Evolutionary conservation across 2,888 invertebrate species (phyloP).

Genomic region (Brachylomia viminalis): DNA sequence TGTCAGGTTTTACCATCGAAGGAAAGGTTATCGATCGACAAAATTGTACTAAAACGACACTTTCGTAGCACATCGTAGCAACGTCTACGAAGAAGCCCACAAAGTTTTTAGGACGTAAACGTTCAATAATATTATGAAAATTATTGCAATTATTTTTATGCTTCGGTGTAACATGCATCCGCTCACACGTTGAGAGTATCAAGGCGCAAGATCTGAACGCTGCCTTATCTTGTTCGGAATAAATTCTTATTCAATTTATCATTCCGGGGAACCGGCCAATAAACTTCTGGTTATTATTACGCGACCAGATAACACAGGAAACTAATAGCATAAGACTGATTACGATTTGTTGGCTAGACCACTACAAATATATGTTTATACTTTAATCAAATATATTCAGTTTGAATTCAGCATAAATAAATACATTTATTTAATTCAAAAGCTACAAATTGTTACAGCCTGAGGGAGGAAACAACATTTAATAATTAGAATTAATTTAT

Average conservation of each 20-base stretch:
- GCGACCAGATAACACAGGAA: conserved; percentile 81
- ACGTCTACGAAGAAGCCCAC: conserved; percentile 26
- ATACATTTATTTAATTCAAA: conserved; percentile 42
- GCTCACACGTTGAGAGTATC: conserved; percentile 82
- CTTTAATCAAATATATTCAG: conserved; percentile 44
- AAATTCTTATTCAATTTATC: conserved; percentile 90
- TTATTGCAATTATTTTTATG: conserved; percentile 46
- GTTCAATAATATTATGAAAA: conserved; percentile 10
- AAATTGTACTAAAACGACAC: background rate
- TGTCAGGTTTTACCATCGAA: background rate
- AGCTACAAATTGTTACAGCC: conserved; percentile 64
- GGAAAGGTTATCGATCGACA: background rate
- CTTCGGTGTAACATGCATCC: conserved; percentile 68
- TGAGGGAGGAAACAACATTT: conserved; percentile 77
- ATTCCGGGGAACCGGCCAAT: conserved; percentile 81
- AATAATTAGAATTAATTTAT: conserved; percentile 90
- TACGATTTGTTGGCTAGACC: conserved; percentile 61
- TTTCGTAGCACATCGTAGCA: conserved; percentile 32
- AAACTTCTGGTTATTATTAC: conserved; percentile 88
- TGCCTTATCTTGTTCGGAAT: conserved; percentile 84
- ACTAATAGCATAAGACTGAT: conserved; percentile 78
- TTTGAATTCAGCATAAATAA: conserved; percentile 50
- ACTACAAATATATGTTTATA: conserved; percentile 38
- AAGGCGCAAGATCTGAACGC: conserved; percentile 74
- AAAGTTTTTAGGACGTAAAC: background rate